Evolutionary conservation across 1,140 invertebrate species (phyloP), one percentile per base, ranked within the genome.

Genomic region (Sinonovacula constricta): DNA sequence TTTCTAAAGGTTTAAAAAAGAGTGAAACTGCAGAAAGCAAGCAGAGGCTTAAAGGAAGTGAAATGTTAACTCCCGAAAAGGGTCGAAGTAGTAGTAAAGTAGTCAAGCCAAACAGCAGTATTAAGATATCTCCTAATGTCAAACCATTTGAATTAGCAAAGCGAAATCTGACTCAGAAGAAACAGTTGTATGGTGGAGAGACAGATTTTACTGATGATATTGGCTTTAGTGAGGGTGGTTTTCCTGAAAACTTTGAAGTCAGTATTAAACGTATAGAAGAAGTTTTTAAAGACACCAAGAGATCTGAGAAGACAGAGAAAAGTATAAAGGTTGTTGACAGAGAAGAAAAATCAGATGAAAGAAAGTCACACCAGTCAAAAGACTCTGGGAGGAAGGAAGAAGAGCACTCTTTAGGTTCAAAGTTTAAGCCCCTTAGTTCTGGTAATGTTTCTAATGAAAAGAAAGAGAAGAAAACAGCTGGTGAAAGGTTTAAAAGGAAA

Each of bases 381-480:
- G 18, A 45, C n/a, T n/a, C n/a, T n/a, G n/a, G n/a, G n/a, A n/a
- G n/a, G n/a, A n/a, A n/a, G n/a, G n/a, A n/a, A n/a, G 28, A 54
- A 71, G 54, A 33, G 45, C 3, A 5, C 5, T 53, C 54, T 57
- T 30, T 72, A 49, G 31, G 62, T 59, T 51, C 33, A 33, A 60
- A 45, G 22, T 45, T 72, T 49, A 70, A 71, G n/a, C 57, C 60
- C 33, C 62, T 76, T 30, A 34, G 65, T 60, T 56, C 72, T 60
- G 76, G 81, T 26, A 65, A 77, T 34, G 78, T 74, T 57, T 62
- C 93, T 72, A 93, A 93, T 82, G 94, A 94, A 80, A 92, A 93
- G 53, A 78, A 31, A 4, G 26, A 26, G 24, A 69, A 78, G 53
- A 62, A 69, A 26, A 69, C 75, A 18, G 45, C 69, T 3, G 63